These are phyloP conservation scores for Pectinophora gossypiella DNA, from an alignment of 1,140 invertebrate genomes.

Conservation along the genomic window DNA sequence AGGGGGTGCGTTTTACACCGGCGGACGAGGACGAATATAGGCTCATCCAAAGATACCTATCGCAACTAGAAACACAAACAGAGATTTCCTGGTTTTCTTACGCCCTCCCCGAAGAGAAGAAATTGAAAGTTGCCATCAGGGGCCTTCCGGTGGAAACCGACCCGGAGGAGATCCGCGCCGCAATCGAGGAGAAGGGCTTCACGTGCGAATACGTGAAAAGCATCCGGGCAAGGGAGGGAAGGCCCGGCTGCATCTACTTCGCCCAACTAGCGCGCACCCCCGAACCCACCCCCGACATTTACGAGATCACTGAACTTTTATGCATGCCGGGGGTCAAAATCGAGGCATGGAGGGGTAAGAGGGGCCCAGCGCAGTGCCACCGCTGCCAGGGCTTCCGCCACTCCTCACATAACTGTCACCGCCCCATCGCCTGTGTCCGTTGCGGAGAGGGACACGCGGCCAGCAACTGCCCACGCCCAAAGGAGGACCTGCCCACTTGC, in stretches of 20 bases:
- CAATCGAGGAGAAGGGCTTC: background rate
- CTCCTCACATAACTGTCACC: constrained; percentile 13
- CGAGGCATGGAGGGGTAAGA: constrained; percentile 9
- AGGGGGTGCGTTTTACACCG: background rate
- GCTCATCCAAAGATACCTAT: background rate
- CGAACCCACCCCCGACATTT: background rate
- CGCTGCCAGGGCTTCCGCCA: constrained; percentile 17
- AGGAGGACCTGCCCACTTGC: constrained; percentile 13
- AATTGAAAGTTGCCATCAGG: background rate
- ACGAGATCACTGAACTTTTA: constrained; percentile 4
- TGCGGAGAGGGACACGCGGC: constrained; percentile 14
- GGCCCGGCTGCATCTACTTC: background rate
- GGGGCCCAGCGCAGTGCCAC: constrained; percentile 11
- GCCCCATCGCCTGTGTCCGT: constrained; percentile 7
- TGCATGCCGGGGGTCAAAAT: constrained; percentile 8
- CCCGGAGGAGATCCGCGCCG: background rate
- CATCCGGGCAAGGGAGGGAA: background rate
- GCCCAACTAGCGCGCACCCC: background rate
- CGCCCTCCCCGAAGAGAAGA: background rate
- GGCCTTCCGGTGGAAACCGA: background rate
- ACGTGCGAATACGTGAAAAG: background rate
- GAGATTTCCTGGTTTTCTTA: background rate
- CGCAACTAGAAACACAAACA: background rate
- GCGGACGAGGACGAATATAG: background rate
- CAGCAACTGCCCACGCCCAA: constrained; percentile 7